Evolutionary conservation across 2,113 vertebrate genomes (phyloP).

Genomic region (Diadophis punctatus): DNA sequence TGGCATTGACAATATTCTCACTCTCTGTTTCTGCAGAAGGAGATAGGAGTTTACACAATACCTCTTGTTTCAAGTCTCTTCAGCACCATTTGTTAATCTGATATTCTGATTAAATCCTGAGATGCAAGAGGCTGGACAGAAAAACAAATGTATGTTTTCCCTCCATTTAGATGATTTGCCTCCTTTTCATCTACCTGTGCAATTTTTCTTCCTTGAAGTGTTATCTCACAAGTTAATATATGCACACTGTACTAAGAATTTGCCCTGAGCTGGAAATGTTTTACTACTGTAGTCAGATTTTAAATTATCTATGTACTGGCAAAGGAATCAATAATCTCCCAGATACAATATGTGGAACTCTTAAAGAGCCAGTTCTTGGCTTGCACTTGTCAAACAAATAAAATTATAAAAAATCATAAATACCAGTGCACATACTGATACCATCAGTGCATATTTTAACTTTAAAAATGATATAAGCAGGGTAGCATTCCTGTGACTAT

Average conservation of each 20-base stretch:
- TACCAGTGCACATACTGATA: background rate
- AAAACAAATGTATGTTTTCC: background rate
- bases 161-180: background rate
- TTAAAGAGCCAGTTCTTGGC: background rate
- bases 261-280: background rate
- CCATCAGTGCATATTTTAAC: background rate
- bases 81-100: background rate
- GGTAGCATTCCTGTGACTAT: background rate
- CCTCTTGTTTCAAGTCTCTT: background rate
- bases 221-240: background rate
- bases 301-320: background rate
- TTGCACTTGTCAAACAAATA: background rate
- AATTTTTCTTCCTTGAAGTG: background rate
- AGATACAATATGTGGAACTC: background rate
- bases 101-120: background rate
- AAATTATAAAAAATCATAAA: background rate
- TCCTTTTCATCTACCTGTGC: background rate
- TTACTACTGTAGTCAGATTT: background rate
- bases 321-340: background rate
- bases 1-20: background rate
- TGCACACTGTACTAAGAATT: background rate
- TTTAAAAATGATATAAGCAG: background rate
- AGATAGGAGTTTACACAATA: background rate
- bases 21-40: background rate
- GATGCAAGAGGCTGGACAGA: background rate